A percentile compares a stretch with the other conserved stretches of the same genome.
These are phyloP conservation scores for Phortica magna DNA, from an alignment of 2,888 invertebrate genomes.

Conservation along the genomic window DNA sequence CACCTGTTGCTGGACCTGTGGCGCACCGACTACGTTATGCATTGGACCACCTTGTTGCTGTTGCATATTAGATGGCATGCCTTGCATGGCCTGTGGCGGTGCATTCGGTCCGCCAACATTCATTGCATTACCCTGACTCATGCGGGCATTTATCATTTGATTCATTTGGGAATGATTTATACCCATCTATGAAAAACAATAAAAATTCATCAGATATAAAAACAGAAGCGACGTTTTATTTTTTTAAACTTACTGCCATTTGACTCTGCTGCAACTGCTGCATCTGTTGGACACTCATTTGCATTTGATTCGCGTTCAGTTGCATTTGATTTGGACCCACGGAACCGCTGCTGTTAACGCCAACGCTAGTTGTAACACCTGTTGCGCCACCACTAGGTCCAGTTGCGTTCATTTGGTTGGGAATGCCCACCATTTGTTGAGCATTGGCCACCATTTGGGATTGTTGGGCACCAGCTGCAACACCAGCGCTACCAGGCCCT, in stretches of 20 bases:
- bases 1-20: conserved; percentile 65
- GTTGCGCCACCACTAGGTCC: conserved; percentile 68
- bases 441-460: conserved; percentile 66
- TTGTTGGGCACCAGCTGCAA: conserved; percentile 61
- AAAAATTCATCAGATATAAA: background rate
- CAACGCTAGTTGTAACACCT: conserved; percentile 51
- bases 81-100: conserved; percentile 72
- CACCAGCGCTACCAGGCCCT: conserved; percentile 31
- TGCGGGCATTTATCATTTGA: conserved; percentile 78
- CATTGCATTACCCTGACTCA: conserved; percentile 78
- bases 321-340: conserved; percentile 66
- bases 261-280: conserved; percentile 70
- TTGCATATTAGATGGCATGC: conserved; percentile 77
- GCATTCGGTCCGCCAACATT: conserved; percentile 68
- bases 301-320: conserved; percentile 49
- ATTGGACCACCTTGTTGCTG: conserved; percentile 77
- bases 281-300: conserved; percentile 73
- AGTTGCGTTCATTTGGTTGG: conserved; percentile 72
- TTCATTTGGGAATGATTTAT: conserved; percentile 73
- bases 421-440: conserved; percentile 69
- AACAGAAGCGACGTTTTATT: background rate
- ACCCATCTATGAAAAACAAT: conserved; percentile 65
- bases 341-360: conserved; percentile 46
- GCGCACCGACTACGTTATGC: conserved; percentile 68
- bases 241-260: conserved; percentile 54